Conservation (phyloP, 2,113 vertebrate species). For the Enhydra lutris region DNA sequence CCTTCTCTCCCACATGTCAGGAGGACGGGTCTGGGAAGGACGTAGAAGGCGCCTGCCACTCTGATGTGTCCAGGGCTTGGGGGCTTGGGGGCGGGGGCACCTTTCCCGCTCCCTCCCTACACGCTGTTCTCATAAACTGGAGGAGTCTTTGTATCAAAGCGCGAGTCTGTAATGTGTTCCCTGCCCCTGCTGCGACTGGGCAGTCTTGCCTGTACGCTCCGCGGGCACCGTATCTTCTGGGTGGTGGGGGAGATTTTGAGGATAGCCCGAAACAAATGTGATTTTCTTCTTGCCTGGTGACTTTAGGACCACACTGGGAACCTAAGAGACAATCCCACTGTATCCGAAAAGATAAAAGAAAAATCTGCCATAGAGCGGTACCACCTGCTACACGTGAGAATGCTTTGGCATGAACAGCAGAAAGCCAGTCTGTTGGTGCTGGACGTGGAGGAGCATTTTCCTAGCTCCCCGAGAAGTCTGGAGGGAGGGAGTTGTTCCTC, state of each 20-base stretch:
- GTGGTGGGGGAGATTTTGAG: neutral
- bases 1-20: neutral
- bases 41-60: neutral
- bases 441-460: neutral
- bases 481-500: neutral
- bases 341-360: neutral
- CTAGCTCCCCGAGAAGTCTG: neutral
- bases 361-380: rapidly evolving
- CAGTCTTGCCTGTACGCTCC: rapidly evolving
- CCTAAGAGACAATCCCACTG: too few relatives aligned
- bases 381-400: neutral
- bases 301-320: neutral
- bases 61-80: too few relatives aligned
- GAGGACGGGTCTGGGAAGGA: too few relatives aligned
- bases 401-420: neutral
- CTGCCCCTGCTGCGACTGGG: rapidly evolving
- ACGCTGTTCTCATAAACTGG: neutral
- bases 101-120: neutral
- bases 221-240: neutral
- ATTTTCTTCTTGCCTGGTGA: neutral
- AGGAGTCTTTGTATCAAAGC: neutral
- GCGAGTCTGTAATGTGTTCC: neutral
- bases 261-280: neutral
- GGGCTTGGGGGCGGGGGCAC: neutral
- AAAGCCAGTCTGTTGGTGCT: neutral